phyloP scores from a whole-genome alignment of 2,797 vertebrate species.

The Malacoraja senta region DNA sequence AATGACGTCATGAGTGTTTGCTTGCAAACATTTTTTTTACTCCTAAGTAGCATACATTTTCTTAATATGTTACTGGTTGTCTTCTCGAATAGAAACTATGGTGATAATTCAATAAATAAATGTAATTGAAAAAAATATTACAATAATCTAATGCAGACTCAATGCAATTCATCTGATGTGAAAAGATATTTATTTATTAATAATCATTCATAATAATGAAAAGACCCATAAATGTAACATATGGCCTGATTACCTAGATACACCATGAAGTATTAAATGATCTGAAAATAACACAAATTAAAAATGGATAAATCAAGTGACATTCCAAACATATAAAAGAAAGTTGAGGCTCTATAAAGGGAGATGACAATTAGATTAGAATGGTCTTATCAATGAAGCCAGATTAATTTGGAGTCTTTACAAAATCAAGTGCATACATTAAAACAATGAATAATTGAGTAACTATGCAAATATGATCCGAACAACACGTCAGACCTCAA shows the following conservation, averaged over 20 bases:
- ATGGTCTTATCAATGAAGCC: neutral
- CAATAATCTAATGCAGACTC: neutral
- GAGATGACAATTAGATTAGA: neutral
- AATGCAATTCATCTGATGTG: neutral
- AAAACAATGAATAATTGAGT: neutral
- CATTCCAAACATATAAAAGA: neutral
- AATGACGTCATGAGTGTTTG: neutral
- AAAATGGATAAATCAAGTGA: neutral
- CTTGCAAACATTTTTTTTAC: neutral
- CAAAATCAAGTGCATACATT: neutral
- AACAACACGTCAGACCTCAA: neutral
- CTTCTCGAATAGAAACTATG: neutral
- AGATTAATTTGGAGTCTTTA: neutral
- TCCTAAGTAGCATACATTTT: neutral
- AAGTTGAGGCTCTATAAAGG: too few relatives aligned
- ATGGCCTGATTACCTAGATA: neutral
- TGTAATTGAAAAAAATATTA: neutral
- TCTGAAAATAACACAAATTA: neutral
- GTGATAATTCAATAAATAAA: neutral
- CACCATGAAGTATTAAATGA: too few relatives aligned
- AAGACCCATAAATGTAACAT: neutral
- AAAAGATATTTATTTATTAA: neutral
- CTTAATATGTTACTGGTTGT: neutral
- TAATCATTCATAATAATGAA: neutral
- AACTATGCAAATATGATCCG: neutral